Evolutionary conservation across 2,888 invertebrate genomes (phyloP), one percentile per base, ranked within the genome.

Genomic region (Drosophila eohydei): DNA sequence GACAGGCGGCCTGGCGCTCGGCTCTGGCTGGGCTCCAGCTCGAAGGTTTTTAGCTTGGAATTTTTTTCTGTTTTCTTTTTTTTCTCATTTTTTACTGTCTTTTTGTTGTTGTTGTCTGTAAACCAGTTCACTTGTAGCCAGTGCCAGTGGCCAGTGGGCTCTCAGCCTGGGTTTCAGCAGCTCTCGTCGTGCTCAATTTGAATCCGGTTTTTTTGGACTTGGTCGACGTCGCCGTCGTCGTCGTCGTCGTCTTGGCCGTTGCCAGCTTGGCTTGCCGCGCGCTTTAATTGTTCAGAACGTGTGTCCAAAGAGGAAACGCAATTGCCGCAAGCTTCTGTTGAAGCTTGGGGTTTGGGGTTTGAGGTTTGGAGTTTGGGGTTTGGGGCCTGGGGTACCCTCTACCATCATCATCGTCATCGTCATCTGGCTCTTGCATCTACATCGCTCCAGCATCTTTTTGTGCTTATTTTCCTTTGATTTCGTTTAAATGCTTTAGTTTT

Each of bases 311-410:
- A 87, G 80, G 87, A 84, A 87, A 90, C 90, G 81, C 87, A 89
- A 89, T 88, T 89, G 90, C 86, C 82, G 89, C 80, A 85, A 90
- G 90, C 91, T 90, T 90, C 90, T 90, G 91, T 90, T 88, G 87
- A 81, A 75, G 70, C 68, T 72, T 67, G 80, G 59, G 68, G 75
- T 71, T 72, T 79, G 63, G 43, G 52, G 74, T 68, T 72, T 79
- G 63, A 41, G 57, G 78, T 46, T 57, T 16, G 44, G 57, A 56
- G 59, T 57, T 50, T 71, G 52, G 56, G 69, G 78, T 43, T 62
- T 16, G 43, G 63, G 61, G 57, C 48, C 46, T 72, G 52, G 63
- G 61, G 26, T 58, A 30, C 56, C 30, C 43, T 58, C 54, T 50
- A 67, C 64, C 78, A 67, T 60, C 75, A 50, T 48, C 48, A 30